Evolutionary conservation across 2,113 vertebrate species (phyloP).

Genomic region (Lucifuga dentata): DNA sequence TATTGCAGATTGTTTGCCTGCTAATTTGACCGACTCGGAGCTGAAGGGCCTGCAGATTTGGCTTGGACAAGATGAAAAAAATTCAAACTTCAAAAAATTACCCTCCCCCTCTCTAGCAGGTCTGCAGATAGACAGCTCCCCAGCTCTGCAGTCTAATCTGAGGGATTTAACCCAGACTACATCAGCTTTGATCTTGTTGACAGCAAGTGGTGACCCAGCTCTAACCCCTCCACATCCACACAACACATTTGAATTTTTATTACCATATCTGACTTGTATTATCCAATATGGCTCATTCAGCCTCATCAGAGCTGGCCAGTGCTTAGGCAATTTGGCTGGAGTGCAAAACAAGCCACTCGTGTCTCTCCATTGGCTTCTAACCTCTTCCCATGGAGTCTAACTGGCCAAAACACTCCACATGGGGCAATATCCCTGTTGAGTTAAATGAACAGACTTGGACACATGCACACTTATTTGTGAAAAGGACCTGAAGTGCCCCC

Average conservation of each 20-base stretch:
- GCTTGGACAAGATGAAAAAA: too few species aligned
- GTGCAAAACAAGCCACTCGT: constrained; percentile 60
- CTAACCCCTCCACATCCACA: too few species aligned
- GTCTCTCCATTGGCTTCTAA: constrained; percentile 56
- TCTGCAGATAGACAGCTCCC: too few species aligned
- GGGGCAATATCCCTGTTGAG: constrained; percentile 59
- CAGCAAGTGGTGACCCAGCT: too few species aligned
- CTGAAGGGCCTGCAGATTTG: too few species aligned
- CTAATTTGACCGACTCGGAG: too few species aligned
- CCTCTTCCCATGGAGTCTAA: constrained; percentile 58
- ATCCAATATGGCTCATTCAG: constrained; percentile 2
- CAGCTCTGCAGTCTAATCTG: too few species aligned
- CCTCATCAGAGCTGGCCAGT: constrained; percentile 12
- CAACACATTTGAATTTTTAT: not conserved
- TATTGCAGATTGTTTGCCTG: too few species aligned
- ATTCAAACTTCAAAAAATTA: too few species aligned
- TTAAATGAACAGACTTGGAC: constrained; percentile 44
- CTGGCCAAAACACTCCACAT: constrained; percentile 61
- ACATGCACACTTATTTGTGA: constrained; percentile 25
- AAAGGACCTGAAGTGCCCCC: constrained; percentile 49
- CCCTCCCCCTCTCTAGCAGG: too few species aligned
- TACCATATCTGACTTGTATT: not conserved
- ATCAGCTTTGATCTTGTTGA: too few species aligned
- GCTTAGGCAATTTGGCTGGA: constrained; percentile 33
- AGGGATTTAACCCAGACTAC: too few species aligned